Base-by-base conservation (phyloP, 2,113 vertebrate species). In the Calyptomena viridis region DNA sequence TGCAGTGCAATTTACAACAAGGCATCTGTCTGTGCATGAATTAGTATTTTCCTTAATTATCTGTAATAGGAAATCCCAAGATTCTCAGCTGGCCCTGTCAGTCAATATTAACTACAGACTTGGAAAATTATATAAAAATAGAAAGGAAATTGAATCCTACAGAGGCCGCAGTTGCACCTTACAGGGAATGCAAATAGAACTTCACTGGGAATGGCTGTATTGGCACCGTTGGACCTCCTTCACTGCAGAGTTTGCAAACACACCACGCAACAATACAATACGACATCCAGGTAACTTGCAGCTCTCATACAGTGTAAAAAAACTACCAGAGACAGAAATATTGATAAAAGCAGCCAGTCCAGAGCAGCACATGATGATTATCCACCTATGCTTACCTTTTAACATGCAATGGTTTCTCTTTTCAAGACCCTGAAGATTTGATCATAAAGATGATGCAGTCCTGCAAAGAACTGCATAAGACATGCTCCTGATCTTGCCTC, bases 1-100 rank as follows among this genome's bases (percentile, higher is more conserved):
- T 37, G 66, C 66, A 84, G 74, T 63, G 77, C 83, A 84, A 84
- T 89, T 96, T 93, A 96, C 80, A 73, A 91, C 78, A 77, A 93
- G 87, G 87, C 88, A 79, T 90, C 95, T 95, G 94, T 77, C 80
- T 87, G 62, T 85, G 68, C 55, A 53, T 87, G 80, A 97, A 96
- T 94, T 92, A 89, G 91, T 94, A 73, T 95, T 97, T 96, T 92
- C 92, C 91, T 94, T 96, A 95, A 96, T 96, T 95, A 91, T 91
- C 87, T 78, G 25, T 91, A 92, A 95, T 95, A 91, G 91, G 87
- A 96, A 97, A 96, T 95, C 83, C 87, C 91, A 92, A 90, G 80
- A 96, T 93, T 93, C 91, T 94, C 93, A 89, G 77, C 82, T 92
- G 91, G 67, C 80, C 74, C 66, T 71, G 87, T 95, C 95, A 95